A percentile compares a stretch with the other conserved stretches of the same genome.
Conservation (phyloP, 1,140 invertebrate genomes). For the Aethina tumida region DNA sequence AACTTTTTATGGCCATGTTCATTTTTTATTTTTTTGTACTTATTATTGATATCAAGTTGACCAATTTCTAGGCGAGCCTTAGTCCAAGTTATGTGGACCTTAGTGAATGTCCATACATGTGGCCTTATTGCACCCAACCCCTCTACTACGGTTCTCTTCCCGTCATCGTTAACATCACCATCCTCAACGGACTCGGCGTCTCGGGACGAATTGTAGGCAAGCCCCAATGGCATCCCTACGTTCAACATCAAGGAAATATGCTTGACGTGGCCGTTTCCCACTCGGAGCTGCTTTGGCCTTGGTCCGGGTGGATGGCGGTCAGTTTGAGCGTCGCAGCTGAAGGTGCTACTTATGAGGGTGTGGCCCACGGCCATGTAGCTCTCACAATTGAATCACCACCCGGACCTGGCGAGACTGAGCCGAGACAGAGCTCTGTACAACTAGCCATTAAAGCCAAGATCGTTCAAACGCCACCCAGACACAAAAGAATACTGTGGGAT, state of each 20-base stretch:
- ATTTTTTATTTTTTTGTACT: constrained; percentile 1
- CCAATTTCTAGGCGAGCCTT: constrained; percentile 36
- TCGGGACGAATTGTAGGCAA: constrained; percentile 61
- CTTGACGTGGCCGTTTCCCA: constrained; percentile 65
- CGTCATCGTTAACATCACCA: constrained; percentile 85
- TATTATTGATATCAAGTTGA: background rate
- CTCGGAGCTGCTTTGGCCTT: constrained; percentile 87
- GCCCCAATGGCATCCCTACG: constrained; percentile 90
- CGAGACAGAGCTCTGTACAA: constrained; percentile 60
- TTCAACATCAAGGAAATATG: constrained; percentile 58
- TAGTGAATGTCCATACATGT: constrained; percentile 93
- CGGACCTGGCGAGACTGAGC: constrained; percentile 52
- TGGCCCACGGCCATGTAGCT: constrained; percentile 68
- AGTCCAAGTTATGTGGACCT: constrained; percentile 79
- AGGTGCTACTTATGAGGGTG: constrained; percentile 62
- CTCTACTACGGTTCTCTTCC: constrained; percentile 81
- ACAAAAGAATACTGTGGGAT: constrained; percentile 89
- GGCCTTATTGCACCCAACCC: constrained; percentile 95
- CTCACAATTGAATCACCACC: constrained; percentile 74
- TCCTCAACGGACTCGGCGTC: constrained; percentile 81
- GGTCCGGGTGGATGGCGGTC: constrained; percentile 91
- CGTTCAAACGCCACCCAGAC: constrained; percentile 49
- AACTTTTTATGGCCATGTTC: background rate
- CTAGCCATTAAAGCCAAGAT: constrained; percentile 60
- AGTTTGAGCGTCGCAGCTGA: constrained; percentile 53